These are phyloP conservation scores for Spialia ferax DNA, from an alignment of 2,888 invertebrate species.

Conservation along the genomic window DNA sequence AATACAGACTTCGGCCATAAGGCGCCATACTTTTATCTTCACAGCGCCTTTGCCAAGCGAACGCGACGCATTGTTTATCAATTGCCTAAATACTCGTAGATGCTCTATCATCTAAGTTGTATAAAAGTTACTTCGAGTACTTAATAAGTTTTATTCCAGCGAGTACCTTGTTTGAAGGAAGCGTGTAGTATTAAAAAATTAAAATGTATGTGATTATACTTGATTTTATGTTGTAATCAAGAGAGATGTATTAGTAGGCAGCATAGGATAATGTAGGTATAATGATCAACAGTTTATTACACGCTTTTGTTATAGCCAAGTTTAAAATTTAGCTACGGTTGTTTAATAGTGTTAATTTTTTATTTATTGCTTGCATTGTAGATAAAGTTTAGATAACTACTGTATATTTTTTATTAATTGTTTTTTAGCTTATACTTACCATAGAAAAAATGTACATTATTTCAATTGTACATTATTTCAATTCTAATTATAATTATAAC, in stretches of 20 bases:
- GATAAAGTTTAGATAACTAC: no score
- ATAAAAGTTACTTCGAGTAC: slow-evolving; percentile 23
- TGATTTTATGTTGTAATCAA: background rate
- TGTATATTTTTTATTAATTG: no score
- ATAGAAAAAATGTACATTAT: no score
- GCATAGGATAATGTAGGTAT: background rate
- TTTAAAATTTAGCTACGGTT: background rate
- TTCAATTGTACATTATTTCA: no score
- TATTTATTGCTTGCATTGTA: background rate
- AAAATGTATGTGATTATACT: background rate
- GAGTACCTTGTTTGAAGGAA: background rate
- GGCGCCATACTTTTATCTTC: no score
- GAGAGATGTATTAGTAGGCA: slow-evolving; percentile 1
- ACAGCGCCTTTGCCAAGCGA: no score
- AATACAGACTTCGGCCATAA: no score
- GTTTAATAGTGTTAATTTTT: background rate
- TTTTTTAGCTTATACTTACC: background rate
- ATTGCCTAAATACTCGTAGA: no score
- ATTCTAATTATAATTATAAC: no score
- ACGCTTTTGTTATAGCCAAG: background rate
- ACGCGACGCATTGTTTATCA: no score
- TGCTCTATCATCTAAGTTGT: slow-evolving; percentile 26
- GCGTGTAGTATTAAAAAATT: background rate
- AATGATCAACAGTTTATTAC: background rate
- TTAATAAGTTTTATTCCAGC: slow-evolving; percentile 14